Evolutionary conservation across 2,113 vertebrate genomes (phyloP), one percentile per base, ranked within the genome.

Genomic region (Coracopsis vasa): DNA sequence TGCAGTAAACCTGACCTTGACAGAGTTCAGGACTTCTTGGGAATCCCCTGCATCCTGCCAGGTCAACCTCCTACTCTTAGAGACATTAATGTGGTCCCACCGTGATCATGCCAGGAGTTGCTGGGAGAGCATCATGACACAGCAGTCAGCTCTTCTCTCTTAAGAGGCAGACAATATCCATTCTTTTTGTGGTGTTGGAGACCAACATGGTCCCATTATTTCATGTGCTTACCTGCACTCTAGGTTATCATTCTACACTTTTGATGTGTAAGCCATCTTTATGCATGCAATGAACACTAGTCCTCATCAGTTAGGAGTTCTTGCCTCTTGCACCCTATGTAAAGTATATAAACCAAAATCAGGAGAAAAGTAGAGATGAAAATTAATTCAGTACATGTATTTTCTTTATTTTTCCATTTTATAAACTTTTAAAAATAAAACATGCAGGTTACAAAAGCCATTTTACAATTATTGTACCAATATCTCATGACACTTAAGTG

Each of bases 251-350:
- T 47, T 70, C 16, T 35, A 21, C 13, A 16, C n/a, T 80, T 86
- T 0, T 0, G 20, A 53, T 45, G 4, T 39, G 4, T 56, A 66
- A 82, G 64, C 3, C 4, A n/a, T 50, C 23, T 81, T 61, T 56
- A 37, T 1, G 0, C 11, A 16, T 7, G n/a, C 13, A 74, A 4
- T 15, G 23, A 18, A 28, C 0, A 3, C 58, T 54, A 64, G 9
- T 19, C 29, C 6, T 44, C 21, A 69, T 44, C 2, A 4, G 2
- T 6, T 5, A 51, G 27, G 8, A 50, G 27, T 17, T 72, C 8
- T 28, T 56, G 13, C 11, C 15, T 48, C 9, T 45, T 45, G 45
- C 45, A 37, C 10, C 1, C 25, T 35, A 28, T 48, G 54, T 37
- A n/a, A 61, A 13, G 33, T 33, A 65, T 4, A 39, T 41, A 81